Percentiles rank a stretch among this genome's conserved stretches.
Conservation (phyloP, 2,888 invertebrate species). For the Parnassius apollo region DNA sequence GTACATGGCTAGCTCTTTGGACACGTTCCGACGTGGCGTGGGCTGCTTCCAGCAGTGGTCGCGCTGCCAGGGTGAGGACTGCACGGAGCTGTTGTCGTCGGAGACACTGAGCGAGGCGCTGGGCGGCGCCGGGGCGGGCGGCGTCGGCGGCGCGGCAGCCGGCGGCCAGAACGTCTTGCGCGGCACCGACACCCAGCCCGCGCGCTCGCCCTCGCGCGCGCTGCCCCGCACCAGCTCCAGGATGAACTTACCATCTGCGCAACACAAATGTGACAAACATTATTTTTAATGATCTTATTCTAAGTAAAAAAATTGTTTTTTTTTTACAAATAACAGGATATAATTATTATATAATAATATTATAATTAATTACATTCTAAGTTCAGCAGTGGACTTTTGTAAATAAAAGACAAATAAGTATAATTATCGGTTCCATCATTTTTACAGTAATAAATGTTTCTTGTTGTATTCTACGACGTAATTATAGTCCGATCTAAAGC, state of each 20-base stretch:
- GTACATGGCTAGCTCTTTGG: constrained; percentile 87
- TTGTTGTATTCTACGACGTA: too few relatives aligned
- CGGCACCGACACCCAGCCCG: constrained; percentile 94
- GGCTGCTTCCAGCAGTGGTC: constrained; percentile 95
- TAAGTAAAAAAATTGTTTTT: background rate
- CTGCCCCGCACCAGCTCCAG: constrained; percentile 86
- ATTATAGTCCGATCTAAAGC: too few relatives aligned
- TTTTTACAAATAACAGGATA: too few relatives aligned
- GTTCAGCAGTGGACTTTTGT: too few relatives aligned
- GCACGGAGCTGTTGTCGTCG: constrained; percentile 94
- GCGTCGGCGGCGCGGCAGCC: constrained; percentile 85
- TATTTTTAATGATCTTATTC: background rate
- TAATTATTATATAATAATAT: too few relatives aligned
- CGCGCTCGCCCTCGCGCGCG: constrained; percentile 85
- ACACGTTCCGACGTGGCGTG: constrained; percentile 86
- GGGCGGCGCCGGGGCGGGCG: constrained; percentile 65
- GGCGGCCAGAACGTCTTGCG: constrained; percentile 94
- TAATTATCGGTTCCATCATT: too few relatives aligned
- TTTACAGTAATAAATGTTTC: too few relatives aligned
- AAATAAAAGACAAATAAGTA: too few relatives aligned
- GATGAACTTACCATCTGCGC: constrained; percentile 93
- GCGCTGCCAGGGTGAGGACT: constrained; percentile 93
- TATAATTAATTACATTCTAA: too few relatives aligned
- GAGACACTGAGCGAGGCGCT: constrained; percentile 91
- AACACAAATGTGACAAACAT: constrained; percentile 21